Percentiles rank a stretch among this genome's conserved stretches.
Conservation (phyloP, 2,113 vertebrate genomes). For the Piprites chloris region DNA sequence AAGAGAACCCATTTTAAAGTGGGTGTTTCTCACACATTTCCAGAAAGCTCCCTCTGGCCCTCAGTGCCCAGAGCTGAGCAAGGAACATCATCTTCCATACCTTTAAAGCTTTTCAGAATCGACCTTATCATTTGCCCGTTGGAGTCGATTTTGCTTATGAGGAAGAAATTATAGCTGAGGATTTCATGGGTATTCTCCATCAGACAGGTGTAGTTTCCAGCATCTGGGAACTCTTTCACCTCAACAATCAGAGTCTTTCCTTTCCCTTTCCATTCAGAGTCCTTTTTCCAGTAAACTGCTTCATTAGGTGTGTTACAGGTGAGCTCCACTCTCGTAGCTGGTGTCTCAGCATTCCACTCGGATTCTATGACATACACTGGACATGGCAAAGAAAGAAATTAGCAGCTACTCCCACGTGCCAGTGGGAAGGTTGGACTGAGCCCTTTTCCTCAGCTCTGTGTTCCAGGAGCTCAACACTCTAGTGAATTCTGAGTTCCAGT, state of each 20-base stretch:
- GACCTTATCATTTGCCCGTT: not conserved
- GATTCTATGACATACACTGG: slow-evolving; percentile 70
- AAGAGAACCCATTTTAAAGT: not conserved
- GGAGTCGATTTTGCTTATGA: slow-evolving; percentile 64
- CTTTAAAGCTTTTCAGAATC: slow-evolving; percentile 32
- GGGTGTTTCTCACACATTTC: not conserved
- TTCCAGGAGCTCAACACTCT: not conserved
- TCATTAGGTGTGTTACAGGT: slow-evolving; percentile 51
- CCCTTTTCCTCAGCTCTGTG: not conserved
- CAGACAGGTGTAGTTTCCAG: slow-evolving; percentile 70
- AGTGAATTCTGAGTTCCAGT: not conserved
- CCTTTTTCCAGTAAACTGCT: slow-evolving; percentile 61
- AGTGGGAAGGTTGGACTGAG: not conserved
- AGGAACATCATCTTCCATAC: not conserved
- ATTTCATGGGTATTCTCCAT: not conserved
- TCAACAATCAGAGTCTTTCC: slow-evolving; percentile 56
- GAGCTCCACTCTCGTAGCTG: slow-evolving; percentile 58
- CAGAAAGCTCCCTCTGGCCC: not conserved
- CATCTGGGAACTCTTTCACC: slow-evolving; percentile 68
- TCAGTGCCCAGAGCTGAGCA: not conserved
- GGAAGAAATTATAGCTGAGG: slow-evolving; percentile 32
- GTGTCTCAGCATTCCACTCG: slow-evolving; percentile 51
- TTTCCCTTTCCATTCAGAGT: not conserved
- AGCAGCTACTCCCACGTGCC: not conserved
- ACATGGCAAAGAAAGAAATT: not conserved